phyloP scores from a whole-genome alignment of 1,140 invertebrate species.

The honey bee (Apis mellifera) region Amel_HAv3.1 CM009944.2:4954001-4954500 shows the following conservation, averaged over 20 bases:
- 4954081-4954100: background rate
- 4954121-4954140: background rate
- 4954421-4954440: constrained; percentile 19
- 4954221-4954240: constrained; percentile 9
- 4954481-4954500: background rate
- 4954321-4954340: background rate
- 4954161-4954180: constrained; percentile 6
- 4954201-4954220: background rate
- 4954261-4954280: background rate
- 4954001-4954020: too few species aligned
- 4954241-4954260: constrained; percentile 52
- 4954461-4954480: background rate
- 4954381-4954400: constrained; percentile 31
- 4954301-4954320: constrained; percentile 4
- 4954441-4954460: background rate
- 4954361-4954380: constrained; percentile 72
- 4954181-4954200: background rate
- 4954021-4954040: too few species aligned
- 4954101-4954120: too few species aligned
- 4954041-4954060: too few species aligned
- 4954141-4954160: background rate
- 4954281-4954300: background rate
- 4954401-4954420: constrained; percentile 2
- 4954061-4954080: too few species aligned
- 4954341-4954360: background rate